A percentile compares a stretch with the other conserved stretches of the same genome.
Conservation (phyloP, 2,113 vertebrate genomes). For the Poecile atricapillus region DNA sequence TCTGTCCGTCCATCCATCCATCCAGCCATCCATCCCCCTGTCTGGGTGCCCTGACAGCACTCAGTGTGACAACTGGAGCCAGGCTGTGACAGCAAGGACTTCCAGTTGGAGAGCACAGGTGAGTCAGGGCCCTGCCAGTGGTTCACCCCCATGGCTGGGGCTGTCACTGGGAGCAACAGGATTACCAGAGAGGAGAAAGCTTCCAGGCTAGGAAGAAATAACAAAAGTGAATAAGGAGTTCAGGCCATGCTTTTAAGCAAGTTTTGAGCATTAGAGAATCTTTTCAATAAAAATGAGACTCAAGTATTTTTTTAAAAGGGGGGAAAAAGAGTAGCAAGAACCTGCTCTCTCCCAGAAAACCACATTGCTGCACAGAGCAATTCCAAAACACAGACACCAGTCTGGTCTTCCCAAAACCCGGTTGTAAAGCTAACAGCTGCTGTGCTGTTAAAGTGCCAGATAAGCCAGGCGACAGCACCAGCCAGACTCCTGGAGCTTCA, state of each 20-base stretch:
- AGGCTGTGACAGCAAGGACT: background rate
- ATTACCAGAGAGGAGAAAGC: background rate
- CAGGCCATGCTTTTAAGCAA: background rate
- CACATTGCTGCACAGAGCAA: background rate
- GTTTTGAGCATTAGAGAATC: background rate
- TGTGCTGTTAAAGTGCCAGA: background rate
- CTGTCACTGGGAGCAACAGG: background rate
- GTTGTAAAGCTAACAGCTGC: background rate
- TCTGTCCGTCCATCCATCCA: too few species aligned
- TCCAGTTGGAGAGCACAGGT: fast-evolving
- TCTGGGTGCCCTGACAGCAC: background rate
- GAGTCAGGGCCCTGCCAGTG: background rate
- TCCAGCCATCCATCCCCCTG: background rate
- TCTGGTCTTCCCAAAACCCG: background rate
- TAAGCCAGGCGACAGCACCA: background rate
- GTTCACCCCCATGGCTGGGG: background rate
- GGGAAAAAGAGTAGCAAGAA: background rate
- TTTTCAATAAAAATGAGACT: background rate
- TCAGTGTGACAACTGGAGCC: background rate
- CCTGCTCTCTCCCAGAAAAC: background rate
- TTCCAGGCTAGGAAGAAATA: background rate
- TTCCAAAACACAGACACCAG: background rate
- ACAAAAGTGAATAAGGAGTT: background rate
- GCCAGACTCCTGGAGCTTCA: background rate
- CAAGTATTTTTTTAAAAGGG: fast-evolving